These are phyloP conservation scores for Sebastes trivittatus DNA, from an alignment of 2,797 vertebrate species.

Conservation along the genomic window DNA sequence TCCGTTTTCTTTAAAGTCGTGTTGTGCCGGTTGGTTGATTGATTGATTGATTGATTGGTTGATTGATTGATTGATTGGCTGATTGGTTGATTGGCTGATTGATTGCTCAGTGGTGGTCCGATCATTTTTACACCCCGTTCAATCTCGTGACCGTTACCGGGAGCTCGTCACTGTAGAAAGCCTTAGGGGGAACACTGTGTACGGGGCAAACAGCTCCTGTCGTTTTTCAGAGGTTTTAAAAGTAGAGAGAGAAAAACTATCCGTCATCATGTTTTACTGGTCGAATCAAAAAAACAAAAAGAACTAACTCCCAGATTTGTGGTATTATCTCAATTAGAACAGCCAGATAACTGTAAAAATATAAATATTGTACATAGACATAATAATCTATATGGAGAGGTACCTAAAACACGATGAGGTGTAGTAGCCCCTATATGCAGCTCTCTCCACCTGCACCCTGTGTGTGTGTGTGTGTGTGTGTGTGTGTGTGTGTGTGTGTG, in stretches of 20 bases:
- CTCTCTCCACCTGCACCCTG: constrained; percentile 74
- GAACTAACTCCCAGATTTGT: constrained; percentile 20
- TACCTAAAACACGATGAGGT: constrained; percentile 71
- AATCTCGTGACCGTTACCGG: constrained; percentile 39
- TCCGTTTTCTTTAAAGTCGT: constrained; percentile 64
- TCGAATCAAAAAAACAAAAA: constrained; percentile 13
- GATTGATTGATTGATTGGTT: constrained; percentile 1
- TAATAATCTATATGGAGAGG: constrained; percentile 84
- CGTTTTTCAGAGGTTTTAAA: constrained; percentile 11
- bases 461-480: constrained; percentile 41
- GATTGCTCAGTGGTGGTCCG: constrained; percentile 31
- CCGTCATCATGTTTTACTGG: constrained; percentile 50
- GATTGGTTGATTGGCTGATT: constrained; percentile 1
- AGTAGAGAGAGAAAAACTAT: constrained; percentile 1
- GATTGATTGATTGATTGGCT: not conserved
- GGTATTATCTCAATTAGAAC: constrained; percentile 52
- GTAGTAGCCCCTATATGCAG: constrained; percentile 78
- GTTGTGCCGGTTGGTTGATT: constrained; percentile 38
- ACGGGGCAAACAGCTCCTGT: constrained; percentile 4
- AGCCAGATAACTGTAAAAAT: constrained; percentile 77
- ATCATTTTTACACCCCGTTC: constrained; percentile 39
- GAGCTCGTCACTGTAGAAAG: constrained; percentile 64
- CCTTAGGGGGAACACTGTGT: constrained; percentile 73
- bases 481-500: constrained; percentile 8
- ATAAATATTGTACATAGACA: constrained; percentile 85